These are phyloP conservation scores for Crambe crambe DNA, from an alignment of 37 sponge, comb jelly and placozoan species.

Conservation along the genomic window DNA sequence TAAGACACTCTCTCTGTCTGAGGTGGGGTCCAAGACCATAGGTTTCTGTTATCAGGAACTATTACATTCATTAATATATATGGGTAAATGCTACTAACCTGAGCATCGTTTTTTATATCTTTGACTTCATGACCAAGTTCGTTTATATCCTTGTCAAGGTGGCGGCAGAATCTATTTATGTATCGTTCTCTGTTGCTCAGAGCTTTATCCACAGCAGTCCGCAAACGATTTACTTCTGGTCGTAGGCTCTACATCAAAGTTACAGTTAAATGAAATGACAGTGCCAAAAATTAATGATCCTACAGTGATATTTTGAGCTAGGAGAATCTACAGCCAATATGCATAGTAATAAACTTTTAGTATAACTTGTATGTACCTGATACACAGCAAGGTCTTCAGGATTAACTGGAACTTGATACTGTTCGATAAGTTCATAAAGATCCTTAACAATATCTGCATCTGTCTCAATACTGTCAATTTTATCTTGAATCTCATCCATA, in stretches of 20 bases:
- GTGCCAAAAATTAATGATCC: background rate
- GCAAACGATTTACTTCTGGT: slow-evolving; percentile 76
- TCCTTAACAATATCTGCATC: slow-evolving; percentile 78
- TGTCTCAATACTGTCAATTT: slow-evolving; percentile 76
- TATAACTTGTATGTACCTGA: slow-evolving; percentile 52
- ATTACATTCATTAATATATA: background rate
- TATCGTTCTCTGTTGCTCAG: slow-evolving; percentile 89
- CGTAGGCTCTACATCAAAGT: slow-evolving; percentile 73
- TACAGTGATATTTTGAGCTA: no score
- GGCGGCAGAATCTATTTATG: slow-evolving; percentile 82
- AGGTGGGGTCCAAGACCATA: slow-evolving; percentile 78
- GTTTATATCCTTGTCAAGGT: slow-evolving; percentile 91
- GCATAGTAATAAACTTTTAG: no score
- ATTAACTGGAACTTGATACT: slow-evolving; percentile 86
- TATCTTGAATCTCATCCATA: slow-evolving; percentile 79
- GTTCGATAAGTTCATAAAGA: slow-evolving; percentile 90
- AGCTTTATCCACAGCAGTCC: slow-evolving; percentile 86
- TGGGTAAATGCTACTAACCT: slow-evolving; percentile 52
- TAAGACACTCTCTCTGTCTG: slow-evolving; percentile 69
- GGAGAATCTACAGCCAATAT: no score
- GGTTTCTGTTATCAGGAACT: slow-evolving; percentile 47
- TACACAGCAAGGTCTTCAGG: slow-evolving; percentile 96
- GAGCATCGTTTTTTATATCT: slow-evolving; percentile 86
- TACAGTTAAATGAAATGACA: no score
- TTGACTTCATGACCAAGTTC: slow-evolving; percentile 85